Evolutionary conservation across 2,113 vertebrate genomes (phyloP).

Genomic region (Podarcis cretensis): DNA sequence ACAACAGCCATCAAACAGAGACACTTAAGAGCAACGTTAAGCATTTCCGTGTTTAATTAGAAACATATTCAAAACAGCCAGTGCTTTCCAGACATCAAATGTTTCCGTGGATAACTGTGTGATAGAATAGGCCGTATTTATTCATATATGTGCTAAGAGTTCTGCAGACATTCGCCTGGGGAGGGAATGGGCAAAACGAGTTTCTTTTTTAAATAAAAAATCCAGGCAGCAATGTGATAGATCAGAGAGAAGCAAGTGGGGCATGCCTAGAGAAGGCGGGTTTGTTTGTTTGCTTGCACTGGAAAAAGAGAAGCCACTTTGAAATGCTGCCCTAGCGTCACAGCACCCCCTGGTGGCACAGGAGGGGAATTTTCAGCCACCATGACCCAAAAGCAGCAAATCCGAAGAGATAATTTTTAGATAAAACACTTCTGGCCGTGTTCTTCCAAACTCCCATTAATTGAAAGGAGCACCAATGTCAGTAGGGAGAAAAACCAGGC

Average conservation of each 20-base stretch:
- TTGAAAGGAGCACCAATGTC: not conserved
- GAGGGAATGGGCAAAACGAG: not conserved
- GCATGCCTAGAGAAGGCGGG: not conserved
- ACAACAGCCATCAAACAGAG: not conserved
- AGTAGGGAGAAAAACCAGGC: not conserved
- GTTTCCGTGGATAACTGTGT: not conserved
- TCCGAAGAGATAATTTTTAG: too few species aligned
- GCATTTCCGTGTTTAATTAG: constrained; percentile 68
- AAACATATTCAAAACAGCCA: constrained; percentile 41
- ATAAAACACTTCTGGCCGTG: too few species aligned
- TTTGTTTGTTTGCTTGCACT: too few species aligned
- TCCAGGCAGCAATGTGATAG: not conserved
- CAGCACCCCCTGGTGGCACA: not conserved
- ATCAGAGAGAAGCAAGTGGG: not conserved
- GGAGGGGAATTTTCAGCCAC: not conserved
- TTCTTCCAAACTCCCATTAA: not conserved
- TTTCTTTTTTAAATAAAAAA: too few species aligned
- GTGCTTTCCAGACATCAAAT: not conserved
- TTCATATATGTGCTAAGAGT: not conserved
- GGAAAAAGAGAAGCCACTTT: not conserved
- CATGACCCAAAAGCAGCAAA: not conserved
- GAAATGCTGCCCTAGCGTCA: not conserved
- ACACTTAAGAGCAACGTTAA: rapidly evolving
- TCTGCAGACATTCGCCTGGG: not conserved
- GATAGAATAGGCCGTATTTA: not conserved